phyloP scores from a whole-genome alignment of 2,797 vertebrate genomes.

The Sylvilagus floridanus region DNA sequence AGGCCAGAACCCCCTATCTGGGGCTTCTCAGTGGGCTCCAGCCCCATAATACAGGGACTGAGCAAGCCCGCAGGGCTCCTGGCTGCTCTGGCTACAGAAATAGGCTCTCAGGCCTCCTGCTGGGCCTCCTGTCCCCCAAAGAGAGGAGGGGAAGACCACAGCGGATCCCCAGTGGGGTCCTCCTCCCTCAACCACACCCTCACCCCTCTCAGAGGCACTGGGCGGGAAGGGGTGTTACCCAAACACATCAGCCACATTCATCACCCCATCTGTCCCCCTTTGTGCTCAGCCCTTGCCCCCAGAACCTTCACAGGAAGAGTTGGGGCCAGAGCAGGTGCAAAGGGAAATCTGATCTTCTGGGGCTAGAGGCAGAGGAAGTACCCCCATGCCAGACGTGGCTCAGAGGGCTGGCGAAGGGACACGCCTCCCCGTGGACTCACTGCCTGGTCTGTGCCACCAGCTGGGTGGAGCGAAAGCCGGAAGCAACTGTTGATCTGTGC shows the following conservation, averaged over 20 bases:
- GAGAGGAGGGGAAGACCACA: constrained; percentile 26
- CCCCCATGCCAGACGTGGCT: neutral
- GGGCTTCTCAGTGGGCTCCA: neutral
- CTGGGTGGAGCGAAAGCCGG: neutral
- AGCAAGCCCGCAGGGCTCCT: neutral
- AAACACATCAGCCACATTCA: neutral
- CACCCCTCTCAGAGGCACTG: accelerated
- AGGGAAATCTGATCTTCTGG: neutral
- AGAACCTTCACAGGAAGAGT: neutral
- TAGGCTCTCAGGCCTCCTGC: neutral
- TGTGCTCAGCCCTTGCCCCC: neutral
- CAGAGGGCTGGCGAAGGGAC: neutral
- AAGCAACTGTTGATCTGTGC: neutral
- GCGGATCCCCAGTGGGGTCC: neutral
- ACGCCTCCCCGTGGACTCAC: neutral
- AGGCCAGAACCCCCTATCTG: neutral
- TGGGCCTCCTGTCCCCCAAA: neutral
- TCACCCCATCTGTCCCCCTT: neutral
- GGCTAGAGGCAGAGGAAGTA: too few relatives aligned
- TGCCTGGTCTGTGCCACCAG: neutral
- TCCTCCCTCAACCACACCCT: neutral
- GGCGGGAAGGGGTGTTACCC: neutral
- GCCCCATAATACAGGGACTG: neutral
- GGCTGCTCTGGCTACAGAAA: neutral
- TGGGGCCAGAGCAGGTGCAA: neutral